Conservation (phyloP, 2,888 invertebrate species). For the Abrostola tripartita region DNA sequence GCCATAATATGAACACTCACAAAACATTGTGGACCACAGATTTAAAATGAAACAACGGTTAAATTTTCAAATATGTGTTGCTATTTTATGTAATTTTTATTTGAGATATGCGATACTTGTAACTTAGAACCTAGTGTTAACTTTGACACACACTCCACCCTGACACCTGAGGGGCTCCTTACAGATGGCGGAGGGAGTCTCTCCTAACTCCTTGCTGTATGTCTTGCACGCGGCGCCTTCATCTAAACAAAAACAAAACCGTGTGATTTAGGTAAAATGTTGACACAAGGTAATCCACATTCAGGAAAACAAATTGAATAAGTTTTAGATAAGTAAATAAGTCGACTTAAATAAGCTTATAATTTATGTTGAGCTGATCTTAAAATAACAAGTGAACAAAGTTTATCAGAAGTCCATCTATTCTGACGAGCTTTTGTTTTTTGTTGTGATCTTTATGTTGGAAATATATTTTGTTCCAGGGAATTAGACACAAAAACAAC, state of each 20-base stretch:
- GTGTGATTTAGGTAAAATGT: not conserved
- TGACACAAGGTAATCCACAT: not conserved
- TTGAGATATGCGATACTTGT: not conserved
- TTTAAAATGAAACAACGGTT: no score
- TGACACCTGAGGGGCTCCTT: constrained; percentile 74
- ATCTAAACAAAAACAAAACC: constrained; percentile 60
- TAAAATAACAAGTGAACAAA: not conserved
- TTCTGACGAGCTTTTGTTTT: not conserved
- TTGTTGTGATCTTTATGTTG: not conserved
- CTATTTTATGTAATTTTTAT: not conserved
- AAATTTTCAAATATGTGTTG: no score
- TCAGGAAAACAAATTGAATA: constrained; percentile 1
- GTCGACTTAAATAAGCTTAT: not conserved
- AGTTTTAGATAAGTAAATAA: constrained; percentile 2
- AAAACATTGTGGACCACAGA: no score
- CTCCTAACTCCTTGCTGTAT: constrained; percentile 82
- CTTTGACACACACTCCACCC: constrained; percentile 72
- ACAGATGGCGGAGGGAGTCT: constrained; percentile 81
- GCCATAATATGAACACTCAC: no score
- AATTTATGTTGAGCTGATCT: not conserved
- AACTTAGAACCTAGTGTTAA: constrained; percentile 63
- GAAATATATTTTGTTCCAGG: no score
- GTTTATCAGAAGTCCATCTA: not conserved
- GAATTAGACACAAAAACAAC: no score
- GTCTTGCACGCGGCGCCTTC: constrained; percentile 75